A percentile compares a stretch with the other conserved stretches of the same genome.
These are phyloP conservation scores for Propithecus coquereli DNA, from an alignment of 2,113 vertebrate genomes.

Conservation along the genomic window DNA sequence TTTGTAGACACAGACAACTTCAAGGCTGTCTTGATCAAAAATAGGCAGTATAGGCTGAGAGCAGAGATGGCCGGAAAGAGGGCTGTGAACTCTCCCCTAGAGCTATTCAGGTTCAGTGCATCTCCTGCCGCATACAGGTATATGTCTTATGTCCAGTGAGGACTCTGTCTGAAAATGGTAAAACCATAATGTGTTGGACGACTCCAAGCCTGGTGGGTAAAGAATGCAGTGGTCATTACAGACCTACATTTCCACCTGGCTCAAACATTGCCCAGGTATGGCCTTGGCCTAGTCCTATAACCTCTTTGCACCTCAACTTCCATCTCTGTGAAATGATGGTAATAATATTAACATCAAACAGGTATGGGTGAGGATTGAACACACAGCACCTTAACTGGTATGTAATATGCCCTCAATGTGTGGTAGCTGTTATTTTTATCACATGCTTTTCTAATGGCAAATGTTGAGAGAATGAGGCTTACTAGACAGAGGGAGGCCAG, in stretches of 20 bases:
- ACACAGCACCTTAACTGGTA: too few relatives aligned
- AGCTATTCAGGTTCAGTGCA: too few relatives aligned
- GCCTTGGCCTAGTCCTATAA: background rate
- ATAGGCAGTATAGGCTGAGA: background rate
- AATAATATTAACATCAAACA: background rate
- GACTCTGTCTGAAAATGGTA: background rate
- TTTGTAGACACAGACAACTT: background rate
- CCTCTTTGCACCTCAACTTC: background rate
- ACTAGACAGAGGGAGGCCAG: background rate
- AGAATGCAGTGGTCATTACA: background rate
- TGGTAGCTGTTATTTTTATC: background rate
- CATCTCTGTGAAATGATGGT: background rate
- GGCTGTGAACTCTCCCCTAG: rapidly evolving
- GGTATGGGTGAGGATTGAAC: background rate
- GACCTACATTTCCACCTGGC: background rate
- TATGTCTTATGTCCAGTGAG: rapidly evolving
- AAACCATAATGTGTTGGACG: background rate
- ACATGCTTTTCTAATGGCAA: background rate
- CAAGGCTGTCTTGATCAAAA: background rate
- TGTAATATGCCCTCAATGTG: rapidly evolving
- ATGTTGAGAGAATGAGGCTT: background rate
- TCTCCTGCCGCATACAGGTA: background rate
- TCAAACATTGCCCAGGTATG: background rate
- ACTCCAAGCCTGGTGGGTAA: background rate
- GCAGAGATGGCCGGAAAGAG: background rate